Conservation (phyloP, 2,113 vertebrate genomes). For the Cololabis saira region DNA sequence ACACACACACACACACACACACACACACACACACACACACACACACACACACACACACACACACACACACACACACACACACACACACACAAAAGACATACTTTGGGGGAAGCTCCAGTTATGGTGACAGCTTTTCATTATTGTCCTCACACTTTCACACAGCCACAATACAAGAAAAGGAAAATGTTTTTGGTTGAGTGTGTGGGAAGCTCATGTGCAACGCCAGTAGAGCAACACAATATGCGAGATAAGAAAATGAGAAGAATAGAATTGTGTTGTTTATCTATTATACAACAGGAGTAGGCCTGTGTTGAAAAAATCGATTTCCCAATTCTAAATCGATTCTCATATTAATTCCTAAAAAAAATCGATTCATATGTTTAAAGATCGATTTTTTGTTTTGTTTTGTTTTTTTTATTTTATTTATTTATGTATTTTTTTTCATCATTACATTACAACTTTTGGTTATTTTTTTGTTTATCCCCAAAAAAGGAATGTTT, state of each 20-base stretch:
- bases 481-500: too few relatives aligned
- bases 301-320: too few relatives aligned
- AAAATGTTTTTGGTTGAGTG: neutral
- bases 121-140: conserved; percentile 30
- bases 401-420: too few relatives aligned
- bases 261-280: neutral
- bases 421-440: too few relatives aligned
- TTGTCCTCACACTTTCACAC: neutral
- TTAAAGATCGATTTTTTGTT: too few relatives aligned
- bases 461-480: too few relatives aligned
- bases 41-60: conserved; percentile 5
- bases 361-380: too few relatives aligned
- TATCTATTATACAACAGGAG: too few relatives aligned
- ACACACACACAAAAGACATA: conserved; percentile 6
- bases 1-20: conserved; percentile 2
- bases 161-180: conserved; percentile 3
- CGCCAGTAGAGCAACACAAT: neutral
- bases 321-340: too few relatives aligned
- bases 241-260: neutral
- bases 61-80: conserved; percentile 2
- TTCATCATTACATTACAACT: too few relatives aligned
- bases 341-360: too few relatives aligned
- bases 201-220: neutral
- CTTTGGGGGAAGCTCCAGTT: conserved; percentile 17
- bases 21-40: conserved; percentile 2